Base-by-base conservation (phyloP, 1,140 invertebrate species). In the Phymorhynchus buccinoides region DNA sequence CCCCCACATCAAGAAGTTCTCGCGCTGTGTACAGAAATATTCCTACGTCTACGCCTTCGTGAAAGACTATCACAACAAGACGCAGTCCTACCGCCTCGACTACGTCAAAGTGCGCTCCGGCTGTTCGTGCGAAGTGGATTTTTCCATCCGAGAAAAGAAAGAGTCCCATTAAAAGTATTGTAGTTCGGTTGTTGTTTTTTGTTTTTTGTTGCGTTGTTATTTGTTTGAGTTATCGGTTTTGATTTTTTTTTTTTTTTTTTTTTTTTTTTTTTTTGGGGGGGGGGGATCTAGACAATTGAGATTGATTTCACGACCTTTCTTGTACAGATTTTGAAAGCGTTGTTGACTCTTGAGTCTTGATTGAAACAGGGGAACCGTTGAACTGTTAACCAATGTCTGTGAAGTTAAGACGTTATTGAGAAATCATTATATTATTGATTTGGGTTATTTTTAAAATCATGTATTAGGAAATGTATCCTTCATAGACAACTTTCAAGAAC, bases 31-130 rank as follows among this genome's bases (percentile, higher is more conserved):
- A 16, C 97, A 97, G 92, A 96, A 96, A 92, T 96, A 96, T 92
- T 96, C 96, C n/a, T 97, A 96, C 90, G 95, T 96, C 0, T 98
- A 97, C 93, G 97, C 97, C 22, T 94, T 97, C 83, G 96, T 97
- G 39, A 94, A 91, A 71, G 93, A 94, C 75, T n/a, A n/a, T n/a
- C 92, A 90, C 86, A 92, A 91, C 71, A 91, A 93, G 32, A 94
- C 95, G 12, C 85, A 89, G 71, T 91, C 89, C 32, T 97, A 96
- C 95, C 95, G 95, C 81, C 94, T 97, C 90, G 97, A 97, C 93
- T 97, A 97, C 93, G 96, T 97, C 86, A 94, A 94, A 88, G 95
- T 97, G 68, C 94, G 97, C 84, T 96, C 96, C 87, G 97, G 96
- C 14, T 97, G 97, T 93, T 95, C 96, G 87, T 97, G 97, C 92